Evolutionary conservation across 2,113 vertebrate species (phyloP), one percentile per base, ranked within the genome.

Genomic region (Galeopterus variegatus): DNA sequence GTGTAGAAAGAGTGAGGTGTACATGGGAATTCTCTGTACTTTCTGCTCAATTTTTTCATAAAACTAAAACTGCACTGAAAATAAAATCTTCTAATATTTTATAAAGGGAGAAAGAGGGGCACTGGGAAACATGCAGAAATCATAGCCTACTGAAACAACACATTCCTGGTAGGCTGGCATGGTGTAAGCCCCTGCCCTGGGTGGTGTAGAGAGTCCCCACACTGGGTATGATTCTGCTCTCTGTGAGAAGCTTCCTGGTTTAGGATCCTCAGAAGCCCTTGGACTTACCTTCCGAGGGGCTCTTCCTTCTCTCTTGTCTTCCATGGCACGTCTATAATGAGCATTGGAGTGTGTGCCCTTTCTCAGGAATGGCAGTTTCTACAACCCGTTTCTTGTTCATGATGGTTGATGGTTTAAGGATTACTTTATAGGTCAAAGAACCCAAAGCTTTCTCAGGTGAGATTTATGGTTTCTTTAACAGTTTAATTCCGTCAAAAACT

Each of bases 321-420:
- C 70, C 8, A 8, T 5, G 5, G 14, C 18, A 24, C 41, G 70
- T 67, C 12, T 64, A 5, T 15, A 54, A 9, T 31, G 11, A 73
- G 13, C 12, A 67, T 0, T 45, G 36, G 1, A 62, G 3, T 60
- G 0, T 6, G 18, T 18, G 8, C 2, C 28, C 23, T 76, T 4
- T 33, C 6, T 56, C 26, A n/a, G 21, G 10, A 36, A 31, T 45
- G 8, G 8, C 41, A 62, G 33, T 7, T 45, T 67, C 58, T 15
- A 62, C 6, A n/a, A 14, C 33, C 13, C 69, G 54, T 5, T 69
- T 69, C 36, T 67, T 41, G 1, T 41, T 48, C 58, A 1, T 50
- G 13, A 12, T 1, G 0, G 6, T 48, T 28, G 12, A 6, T 45
- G 21, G 33, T 33, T 73, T 60, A 73, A 54, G 15, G 24, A 12